phyloP scores from a whole-genome alignment of 2,113 vertebrate species.

The Anthoscopus minutus region DNA sequence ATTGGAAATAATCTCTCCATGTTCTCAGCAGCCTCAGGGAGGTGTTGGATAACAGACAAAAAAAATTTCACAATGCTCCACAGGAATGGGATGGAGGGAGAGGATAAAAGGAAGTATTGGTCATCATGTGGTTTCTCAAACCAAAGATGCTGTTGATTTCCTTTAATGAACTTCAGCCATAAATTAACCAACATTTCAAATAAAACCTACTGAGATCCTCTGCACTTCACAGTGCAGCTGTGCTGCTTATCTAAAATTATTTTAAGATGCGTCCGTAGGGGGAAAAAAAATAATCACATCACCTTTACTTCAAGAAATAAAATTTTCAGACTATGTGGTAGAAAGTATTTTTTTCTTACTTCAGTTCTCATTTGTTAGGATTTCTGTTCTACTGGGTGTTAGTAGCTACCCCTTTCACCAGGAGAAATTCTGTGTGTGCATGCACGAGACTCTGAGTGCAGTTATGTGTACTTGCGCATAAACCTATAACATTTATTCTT shows the following conservation, averaged over 20 bases:
- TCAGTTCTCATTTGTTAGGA: not conserved
- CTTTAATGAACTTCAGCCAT: not conserved
- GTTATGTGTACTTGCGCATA: not conserved
- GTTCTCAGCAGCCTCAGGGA: not conserved
- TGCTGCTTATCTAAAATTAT: not conserved
- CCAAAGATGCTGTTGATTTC: not conserved
- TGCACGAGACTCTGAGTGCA: accelerated
- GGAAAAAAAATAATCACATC: not conserved
- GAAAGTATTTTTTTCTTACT: not conserved
- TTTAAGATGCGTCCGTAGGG: accelerated
- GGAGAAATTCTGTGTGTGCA: not conserved
- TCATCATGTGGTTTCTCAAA: not conserved
- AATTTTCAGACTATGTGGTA: not conserved
- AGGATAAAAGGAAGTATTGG: not conserved
- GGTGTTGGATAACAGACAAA: not conserved
- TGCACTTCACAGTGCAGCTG: not conserved
- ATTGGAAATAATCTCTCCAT: not conserved
- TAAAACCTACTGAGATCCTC: not conserved
- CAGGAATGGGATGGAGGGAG: not conserved
- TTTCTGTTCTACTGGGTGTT: not conserved
- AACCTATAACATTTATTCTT: not conserved
- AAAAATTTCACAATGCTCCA: not conserved
- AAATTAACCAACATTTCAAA: not conserved
- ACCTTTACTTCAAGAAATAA: not conserved
- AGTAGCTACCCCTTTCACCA: not conserved